Conservation (phyloP, 2,113 vertebrate species). For the Callocephalon fimbriatum region DNA sequence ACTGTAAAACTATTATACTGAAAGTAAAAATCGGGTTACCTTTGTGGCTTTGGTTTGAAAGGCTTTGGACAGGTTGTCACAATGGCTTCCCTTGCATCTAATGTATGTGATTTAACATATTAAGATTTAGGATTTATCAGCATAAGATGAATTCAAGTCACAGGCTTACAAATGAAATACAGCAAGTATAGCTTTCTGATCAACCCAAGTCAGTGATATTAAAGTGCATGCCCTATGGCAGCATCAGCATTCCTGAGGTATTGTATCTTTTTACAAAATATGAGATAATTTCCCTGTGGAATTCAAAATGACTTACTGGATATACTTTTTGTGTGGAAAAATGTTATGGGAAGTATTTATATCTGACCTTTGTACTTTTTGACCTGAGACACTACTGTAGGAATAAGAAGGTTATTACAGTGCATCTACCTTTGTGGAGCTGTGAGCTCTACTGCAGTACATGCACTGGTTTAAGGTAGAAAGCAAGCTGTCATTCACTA, state of each 20-base stretch:
- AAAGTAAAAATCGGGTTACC: background rate
- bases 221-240: accelerated
- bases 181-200: background rate
- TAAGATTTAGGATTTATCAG: background rate
- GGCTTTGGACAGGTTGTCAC: background rate
- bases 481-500: background rate
- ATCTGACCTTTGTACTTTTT: background rate
- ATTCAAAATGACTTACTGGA: background rate
- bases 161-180: background rate
- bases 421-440: background rate
- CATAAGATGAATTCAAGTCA: background rate
- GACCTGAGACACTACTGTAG: background rate
- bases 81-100: background rate
- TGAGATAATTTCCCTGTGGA: background rate
- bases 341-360: background rate
- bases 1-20: background rate
- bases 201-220: background rate
- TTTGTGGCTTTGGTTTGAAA: background rate
- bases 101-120: background rate
- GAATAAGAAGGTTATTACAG: background rate
- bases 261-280: background rate
- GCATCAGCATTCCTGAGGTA: background rate
- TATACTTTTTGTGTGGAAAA: background rate
- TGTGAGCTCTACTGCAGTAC: background rate
- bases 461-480: background rate